A percentile compares a stretch with the other conserved stretches of the same genome.
phyloP scores from a whole-genome alignment of 2,113 vertebrate species.

The Epinephelus moara region DNA sequence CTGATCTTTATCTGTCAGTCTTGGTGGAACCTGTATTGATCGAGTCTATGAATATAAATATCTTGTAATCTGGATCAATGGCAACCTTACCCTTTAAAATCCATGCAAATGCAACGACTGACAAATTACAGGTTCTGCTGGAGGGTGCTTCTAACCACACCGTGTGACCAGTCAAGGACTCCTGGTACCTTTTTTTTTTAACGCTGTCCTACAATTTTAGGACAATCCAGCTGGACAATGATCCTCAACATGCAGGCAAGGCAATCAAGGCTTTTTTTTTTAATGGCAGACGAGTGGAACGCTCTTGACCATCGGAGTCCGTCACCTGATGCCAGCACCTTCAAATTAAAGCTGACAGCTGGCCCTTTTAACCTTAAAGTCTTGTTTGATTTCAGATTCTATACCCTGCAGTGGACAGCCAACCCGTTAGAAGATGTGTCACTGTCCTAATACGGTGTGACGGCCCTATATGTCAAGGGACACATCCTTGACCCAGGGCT shows the following conservation, averaged over 20 bases:
- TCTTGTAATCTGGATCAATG: conserved; percentile 4
- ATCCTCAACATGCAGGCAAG: background rate
- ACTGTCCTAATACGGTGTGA: conserved; percentile 36
- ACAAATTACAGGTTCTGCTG: background rate
- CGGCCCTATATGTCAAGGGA: conserved; percentile 35
- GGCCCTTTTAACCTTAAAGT: conserved; percentile 16
- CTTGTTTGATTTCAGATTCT: conserved; percentile 17
- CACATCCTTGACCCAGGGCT: conserved; percentile 38
- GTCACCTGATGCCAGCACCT: background rate
- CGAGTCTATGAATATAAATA: background rate
- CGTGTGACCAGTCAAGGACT: background rate
- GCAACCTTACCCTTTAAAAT: background rate
- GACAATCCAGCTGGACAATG: background rate
- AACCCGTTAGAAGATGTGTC: conserved; percentile 29
- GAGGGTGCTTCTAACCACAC: background rate
- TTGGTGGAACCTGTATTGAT: background rate
- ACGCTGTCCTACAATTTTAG: background rate
- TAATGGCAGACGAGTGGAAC: background rate
- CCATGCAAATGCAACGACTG: background rate
- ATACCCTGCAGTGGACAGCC: conserved; percentile 1
- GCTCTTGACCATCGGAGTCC: background rate
- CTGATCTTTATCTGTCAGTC: background rate
- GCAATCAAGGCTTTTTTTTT: background rate
- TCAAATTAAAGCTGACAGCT: conserved; percentile 29
- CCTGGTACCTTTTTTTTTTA: no score